Evolutionary conservation across 2,888 invertebrate species (phyloP).

Genomic region (Ophraella communa): DNA sequence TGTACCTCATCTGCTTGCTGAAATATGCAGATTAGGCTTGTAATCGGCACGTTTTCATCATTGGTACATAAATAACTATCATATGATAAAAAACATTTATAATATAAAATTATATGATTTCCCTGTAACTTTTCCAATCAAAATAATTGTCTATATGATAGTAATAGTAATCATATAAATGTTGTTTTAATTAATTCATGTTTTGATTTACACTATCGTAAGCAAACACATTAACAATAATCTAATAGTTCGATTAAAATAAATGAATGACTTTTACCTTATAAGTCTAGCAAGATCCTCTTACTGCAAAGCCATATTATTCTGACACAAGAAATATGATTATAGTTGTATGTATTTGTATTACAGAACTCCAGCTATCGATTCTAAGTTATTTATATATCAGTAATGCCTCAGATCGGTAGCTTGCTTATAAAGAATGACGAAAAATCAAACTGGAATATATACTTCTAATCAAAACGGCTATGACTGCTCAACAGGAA

Average conservation of each 20-base stretch:
- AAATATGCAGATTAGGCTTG: no score
- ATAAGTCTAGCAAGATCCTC: conserved; percentile 18
- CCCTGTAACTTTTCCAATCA: no score
- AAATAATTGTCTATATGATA: no score
- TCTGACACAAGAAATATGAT: conserved; percentile 33
- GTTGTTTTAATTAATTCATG: neutral
- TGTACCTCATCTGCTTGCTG: no score
- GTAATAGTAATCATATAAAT: no score
- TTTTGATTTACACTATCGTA: neutral
- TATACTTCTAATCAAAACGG: conserved; percentile 40
- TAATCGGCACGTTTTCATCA: no score
- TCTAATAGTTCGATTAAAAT: conserved; percentile 10
- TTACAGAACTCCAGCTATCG: conserved; percentile 37
- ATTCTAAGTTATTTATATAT: conserved; percentile 37
- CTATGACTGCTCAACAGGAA: conserved; percentile 30
- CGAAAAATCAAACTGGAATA: conserved; percentile 35
- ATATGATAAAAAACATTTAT: no score
- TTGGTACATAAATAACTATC: no score
- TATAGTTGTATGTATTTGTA: conserved; percentile 39
- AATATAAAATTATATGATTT: no score
- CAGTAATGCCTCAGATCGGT: conserved; percentile 33
- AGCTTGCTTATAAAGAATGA: conserved; percentile 30
- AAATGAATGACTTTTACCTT: conserved; percentile 21
- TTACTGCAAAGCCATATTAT: conserved; percentile 19
- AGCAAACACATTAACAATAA: neutral